Evolutionary conservation across 2,113 vertebrate species (phyloP).

Genomic region (Ochotona princeps): DNA sequence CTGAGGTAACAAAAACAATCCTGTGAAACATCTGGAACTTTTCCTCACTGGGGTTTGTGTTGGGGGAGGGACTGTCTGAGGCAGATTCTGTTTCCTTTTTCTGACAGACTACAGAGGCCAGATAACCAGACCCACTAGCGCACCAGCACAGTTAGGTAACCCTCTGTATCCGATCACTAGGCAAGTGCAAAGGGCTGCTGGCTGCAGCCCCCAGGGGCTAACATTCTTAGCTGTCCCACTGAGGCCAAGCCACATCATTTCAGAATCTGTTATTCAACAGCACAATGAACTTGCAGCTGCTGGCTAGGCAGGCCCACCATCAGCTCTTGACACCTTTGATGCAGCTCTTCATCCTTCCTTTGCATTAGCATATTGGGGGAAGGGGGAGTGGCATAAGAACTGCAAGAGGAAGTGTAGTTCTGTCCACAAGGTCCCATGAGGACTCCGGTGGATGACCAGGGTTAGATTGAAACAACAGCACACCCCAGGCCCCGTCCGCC

Average conservation of each 20-base stretch:
- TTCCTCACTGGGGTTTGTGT: not conserved
- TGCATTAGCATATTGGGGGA: slow-evolving; percentile 63
- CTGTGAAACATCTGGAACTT: not conserved
- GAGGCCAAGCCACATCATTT: not conserved
- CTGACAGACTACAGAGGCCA: not conserved
- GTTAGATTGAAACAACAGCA: slow-evolving; percentile 84
- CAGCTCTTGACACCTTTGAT: slow-evolving; percentile 39
- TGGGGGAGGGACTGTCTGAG: not conserved
- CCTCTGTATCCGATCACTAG: not conserved
- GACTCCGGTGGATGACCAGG: slow-evolving; percentile 85
- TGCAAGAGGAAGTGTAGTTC: slow-evolving; percentile 74
- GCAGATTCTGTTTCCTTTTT: not conserved
- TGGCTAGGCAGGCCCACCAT: slow-evolving; percentile 59
- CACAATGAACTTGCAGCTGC: slow-evolving; percentile 76
- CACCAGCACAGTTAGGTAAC: not conserved
- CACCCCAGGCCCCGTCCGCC: slow-evolving; percentile 59
- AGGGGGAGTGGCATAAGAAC: slow-evolving; percentile 45
- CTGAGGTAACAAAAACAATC: not conserved
- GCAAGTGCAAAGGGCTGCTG: slow-evolving; percentile 38
- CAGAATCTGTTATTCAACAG: slow-evolving; percentile 67
- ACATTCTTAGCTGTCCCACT: slow-evolving; percentile 14
- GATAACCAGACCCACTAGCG: not conserved
- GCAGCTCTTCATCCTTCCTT: slow-evolving; percentile 2
- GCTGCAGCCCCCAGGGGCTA: slow-evolving; percentile 3
- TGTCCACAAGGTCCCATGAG: slow-evolving; percentile 70